phyloP scores from a whole-genome alignment of 1,140 invertebrate genomes.

The Pseudomyrmex pallidus region DNA sequence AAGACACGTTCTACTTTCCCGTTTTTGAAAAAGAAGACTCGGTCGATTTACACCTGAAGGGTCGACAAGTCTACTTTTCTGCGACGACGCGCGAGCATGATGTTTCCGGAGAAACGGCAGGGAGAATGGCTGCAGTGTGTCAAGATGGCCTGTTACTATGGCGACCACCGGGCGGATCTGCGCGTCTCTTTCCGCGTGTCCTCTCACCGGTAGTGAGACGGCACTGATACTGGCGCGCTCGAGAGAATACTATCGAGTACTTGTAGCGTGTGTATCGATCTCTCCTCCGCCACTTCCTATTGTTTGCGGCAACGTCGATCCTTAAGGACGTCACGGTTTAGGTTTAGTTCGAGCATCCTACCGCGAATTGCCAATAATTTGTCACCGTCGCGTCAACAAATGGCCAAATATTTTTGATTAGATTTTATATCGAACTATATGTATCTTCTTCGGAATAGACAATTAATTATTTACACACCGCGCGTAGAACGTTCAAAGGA shows the following conservation, averaged over 20 bases:
- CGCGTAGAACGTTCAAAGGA: background rate
- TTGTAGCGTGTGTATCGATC: slow-evolving; percentile 38
- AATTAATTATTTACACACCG: no score
- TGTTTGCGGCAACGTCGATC: slow-evolving; percentile 17
- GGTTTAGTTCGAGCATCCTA: no score
- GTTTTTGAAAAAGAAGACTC: background rate
- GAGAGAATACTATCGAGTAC: slow-evolving; percentile 15
- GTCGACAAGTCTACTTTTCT: slow-evolving; percentile 32
- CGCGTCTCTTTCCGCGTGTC: slow-evolving; percentile 64
- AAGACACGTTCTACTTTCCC: background rate
- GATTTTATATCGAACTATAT: no score
- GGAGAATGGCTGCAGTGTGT: slow-evolving; percentile 74
- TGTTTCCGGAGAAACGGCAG: slow-evolving; percentile 59
- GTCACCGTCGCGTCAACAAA: no score
- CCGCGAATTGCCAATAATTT: no score
- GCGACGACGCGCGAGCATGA: slow-evolving; percentile 8
- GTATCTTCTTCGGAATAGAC: no score
- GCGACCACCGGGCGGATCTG: slow-evolving; percentile 71
- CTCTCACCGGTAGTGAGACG: slow-evolving; percentile 44
- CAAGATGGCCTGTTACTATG: slow-evolving; percentile 81
- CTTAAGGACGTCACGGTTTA: background rate
- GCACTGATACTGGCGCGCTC: slow-evolving; percentile 27
- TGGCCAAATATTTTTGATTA: no score
- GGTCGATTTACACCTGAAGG: background rate
- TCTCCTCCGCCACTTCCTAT: slow-evolving; percentile 16